Percentiles rank a stretch among this genome's conserved stretches.
These are phyloP conservation scores for Tipula vernalis DNA, from an alignment of 2,888 invertebrate species.

Conservation along the genomic window DNA sequence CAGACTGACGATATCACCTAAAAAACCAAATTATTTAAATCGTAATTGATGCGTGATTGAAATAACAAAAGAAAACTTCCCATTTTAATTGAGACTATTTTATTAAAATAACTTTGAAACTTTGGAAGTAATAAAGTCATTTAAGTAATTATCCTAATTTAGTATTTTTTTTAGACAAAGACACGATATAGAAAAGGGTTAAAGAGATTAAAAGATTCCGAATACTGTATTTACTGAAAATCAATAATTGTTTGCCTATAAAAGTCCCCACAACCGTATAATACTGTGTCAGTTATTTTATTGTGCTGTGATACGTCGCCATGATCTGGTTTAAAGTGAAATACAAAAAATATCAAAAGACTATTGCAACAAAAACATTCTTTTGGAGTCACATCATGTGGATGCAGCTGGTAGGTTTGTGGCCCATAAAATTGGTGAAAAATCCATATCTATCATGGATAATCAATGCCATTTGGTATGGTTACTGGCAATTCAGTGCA, in stretches of 20 bases:
- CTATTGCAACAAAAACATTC: background rate
- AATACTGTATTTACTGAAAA: background rate
- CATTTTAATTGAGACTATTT: too few species aligned
- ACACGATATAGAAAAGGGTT: background rate
- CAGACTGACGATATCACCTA: too few species aligned
- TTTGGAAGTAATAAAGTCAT: background rate
- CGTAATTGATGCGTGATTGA: too few species aligned
- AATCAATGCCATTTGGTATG: background rate
- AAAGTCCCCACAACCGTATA: background rate
- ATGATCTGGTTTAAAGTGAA: slow-evolving; percentile 1
- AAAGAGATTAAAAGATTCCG: background rate
- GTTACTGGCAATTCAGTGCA: slow-evolving; percentile 8
- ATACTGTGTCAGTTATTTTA: background rate
- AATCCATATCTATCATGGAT: background rate
- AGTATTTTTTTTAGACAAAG: background rate
- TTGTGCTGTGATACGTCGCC: background rate
- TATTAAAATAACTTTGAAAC: background rate
- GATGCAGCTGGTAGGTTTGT: background rate
- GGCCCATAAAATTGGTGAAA: background rate
- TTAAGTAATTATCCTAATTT: background rate
- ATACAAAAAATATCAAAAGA: background rate
- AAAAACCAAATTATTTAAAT: too few species aligned
- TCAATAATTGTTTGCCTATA: background rate
- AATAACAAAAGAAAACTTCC: too few species aligned
- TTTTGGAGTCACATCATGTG: background rate